Evolutionary conservation across 1,140 invertebrate genomes (phyloP).

Genomic region (Ectropis grisescens): DNA sequence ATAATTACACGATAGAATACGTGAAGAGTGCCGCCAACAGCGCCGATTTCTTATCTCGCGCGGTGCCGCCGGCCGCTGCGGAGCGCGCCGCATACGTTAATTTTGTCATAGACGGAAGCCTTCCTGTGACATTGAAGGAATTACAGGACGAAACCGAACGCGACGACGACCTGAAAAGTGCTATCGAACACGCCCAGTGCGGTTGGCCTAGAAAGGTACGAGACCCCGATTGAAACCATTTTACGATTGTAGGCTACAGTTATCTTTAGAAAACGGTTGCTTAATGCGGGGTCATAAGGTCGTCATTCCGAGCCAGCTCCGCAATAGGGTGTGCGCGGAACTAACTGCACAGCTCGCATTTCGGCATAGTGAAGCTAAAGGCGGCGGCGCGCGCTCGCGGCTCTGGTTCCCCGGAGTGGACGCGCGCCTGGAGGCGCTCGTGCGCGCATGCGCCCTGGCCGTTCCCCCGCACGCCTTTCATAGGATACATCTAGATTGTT

Average conservation of each 20-base stretch:
- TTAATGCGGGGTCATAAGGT: conserved; percentile 18
- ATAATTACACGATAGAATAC: too few species aligned
- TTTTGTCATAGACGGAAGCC: too few species aligned
- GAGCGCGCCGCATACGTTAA: too few species aligned
- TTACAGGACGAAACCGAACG: too few species aligned
- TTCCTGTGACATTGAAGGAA: too few species aligned
- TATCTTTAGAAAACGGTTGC: conserved; percentile 9
- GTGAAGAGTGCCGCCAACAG: too few species aligned
- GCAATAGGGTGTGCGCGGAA: conserved; percentile 9
- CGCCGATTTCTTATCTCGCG: too few species aligned
- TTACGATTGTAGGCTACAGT: conserved; percentile 4
- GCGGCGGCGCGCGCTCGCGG: conserved; percentile 12
- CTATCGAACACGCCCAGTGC: too few species aligned
- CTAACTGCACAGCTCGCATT: too few species aligned
- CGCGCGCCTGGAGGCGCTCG: conserved; percentile 4
- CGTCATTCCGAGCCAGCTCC: conserved; percentile 6
- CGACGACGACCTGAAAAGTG: too few species aligned
- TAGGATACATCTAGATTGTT: conserved; percentile 15
- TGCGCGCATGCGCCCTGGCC: conserved; percentile 7
- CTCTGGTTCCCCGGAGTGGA: conserved; percentile 19
- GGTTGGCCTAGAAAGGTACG: conserved; percentile 7
- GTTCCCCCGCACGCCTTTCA: conserved; percentile 5
- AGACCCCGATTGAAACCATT: conserved; percentile 7
- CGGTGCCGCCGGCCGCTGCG: too few species aligned
- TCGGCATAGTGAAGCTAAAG: conserved; percentile 16